Conservation (phyloP, 2,888 invertebrate species). For the Hyposoter dolosus region DNA sequence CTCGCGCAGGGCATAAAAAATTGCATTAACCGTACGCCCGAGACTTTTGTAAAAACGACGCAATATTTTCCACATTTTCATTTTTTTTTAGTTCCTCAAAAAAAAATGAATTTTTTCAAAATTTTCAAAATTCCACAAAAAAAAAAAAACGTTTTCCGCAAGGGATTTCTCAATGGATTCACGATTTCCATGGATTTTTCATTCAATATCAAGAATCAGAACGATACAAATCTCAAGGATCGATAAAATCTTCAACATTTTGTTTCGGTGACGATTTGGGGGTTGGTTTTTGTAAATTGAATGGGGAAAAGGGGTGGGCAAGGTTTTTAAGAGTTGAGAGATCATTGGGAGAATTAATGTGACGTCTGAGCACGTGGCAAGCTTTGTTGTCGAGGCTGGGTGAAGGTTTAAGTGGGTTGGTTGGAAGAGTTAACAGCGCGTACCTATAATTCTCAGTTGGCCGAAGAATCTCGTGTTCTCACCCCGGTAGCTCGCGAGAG, state of each 20-base stretch:
- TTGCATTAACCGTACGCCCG: conserved; percentile 52
- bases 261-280: conserved; percentile 1
- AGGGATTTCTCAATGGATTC: too few relatives aligned
- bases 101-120: too few relatives aligned
- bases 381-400: conserved; percentile 7
- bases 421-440: conserved; percentile 52
- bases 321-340: conserved; percentile 21
- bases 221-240: conserved; percentile 5
- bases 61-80: not conserved
- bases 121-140: not conserved
- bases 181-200: too few relatives aligned
- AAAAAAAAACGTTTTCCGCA: not conserved
- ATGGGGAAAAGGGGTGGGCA: conserved; percentile 26
- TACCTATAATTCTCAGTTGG: conserved; percentile 66
- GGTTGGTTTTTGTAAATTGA: conserved; percentile 12
- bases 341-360: conserved; percentile 58
- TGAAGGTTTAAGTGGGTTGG: conserved; percentile 46
- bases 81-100: not conserved
- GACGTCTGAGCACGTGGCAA: conserved; percentile 46
- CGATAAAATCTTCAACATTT: conserved; percentile 35
- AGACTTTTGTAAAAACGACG: conserved; percentile 28
- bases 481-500: conserved; percentile 44
- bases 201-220: not conserved
- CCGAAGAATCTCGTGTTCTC: conserved; percentile 41
- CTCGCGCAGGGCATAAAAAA: conserved; percentile 44